These are phyloP conservation scores for Acleris sparsana DNA, from an alignment of 2,888 invertebrate genomes.

Conservation along the genomic window DNA sequence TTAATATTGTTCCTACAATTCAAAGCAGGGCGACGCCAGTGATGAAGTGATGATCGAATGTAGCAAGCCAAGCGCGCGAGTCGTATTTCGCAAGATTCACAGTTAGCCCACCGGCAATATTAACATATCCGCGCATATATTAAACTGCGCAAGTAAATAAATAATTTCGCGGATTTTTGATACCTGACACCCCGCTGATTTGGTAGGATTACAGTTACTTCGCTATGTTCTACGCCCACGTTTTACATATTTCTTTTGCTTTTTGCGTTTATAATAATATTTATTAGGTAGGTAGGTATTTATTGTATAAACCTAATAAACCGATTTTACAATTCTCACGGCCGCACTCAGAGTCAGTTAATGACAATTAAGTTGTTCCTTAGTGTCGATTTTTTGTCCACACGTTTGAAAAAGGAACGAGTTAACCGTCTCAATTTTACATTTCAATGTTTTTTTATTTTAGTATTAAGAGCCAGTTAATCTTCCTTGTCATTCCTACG, in stretches of 20 bases:
- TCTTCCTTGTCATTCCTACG: too few relatives aligned
- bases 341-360: too few relatives aligned
- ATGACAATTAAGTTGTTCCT: too few relatives aligned
- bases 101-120: conserved; percentile 23
- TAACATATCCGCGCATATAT: conserved; percentile 33
- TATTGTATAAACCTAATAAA: too few relatives aligned
- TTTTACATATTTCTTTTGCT: not conserved
- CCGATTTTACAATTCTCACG: too few relatives aligned
- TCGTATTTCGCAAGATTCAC: conserved; percentile 36
- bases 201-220: conserved; percentile 19
- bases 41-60: not conserved
- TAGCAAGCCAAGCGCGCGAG: conserved; percentile 28
- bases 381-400: too few relatives aligned
- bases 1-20: too few relatives aligned
- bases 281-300: too few relatives aligned
- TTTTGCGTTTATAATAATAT: not conserved
- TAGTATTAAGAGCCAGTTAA: too few relatives aligned
- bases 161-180: conserved; percentile 9
- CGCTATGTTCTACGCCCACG: conserved; percentile 1
- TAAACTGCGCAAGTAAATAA: conserved; percentile 4
- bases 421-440: too few relatives aligned
- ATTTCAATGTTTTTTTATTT: too few relatives aligned
- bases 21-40: not conserved
- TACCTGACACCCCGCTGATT: conserved; percentile 14
- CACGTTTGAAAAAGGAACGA: too few relatives aligned